Conservation (phyloP, 2,797 vertebrate genomes). For the Lepus oiostolus region DNA sequence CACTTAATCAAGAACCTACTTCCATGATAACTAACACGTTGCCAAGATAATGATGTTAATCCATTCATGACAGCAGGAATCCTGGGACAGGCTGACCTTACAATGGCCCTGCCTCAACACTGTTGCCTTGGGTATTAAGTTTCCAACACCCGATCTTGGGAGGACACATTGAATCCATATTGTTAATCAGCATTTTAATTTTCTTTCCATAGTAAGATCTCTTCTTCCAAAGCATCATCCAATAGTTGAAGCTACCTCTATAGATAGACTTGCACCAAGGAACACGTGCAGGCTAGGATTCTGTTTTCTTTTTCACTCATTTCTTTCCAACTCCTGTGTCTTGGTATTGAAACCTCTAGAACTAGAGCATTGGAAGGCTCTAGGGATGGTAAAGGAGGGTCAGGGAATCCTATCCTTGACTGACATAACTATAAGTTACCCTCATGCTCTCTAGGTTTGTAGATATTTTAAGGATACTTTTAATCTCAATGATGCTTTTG, state of each 20-base stretch:
- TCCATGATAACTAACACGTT: background rate
- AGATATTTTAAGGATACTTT: slow-evolving; percentile 18
- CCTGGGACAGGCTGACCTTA: background rate
- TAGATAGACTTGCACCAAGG: background rate
- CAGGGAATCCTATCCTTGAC: background rate
- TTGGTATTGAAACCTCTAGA: background rate
- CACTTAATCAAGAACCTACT: background rate
- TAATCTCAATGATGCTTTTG: background rate
- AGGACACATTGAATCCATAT: background rate
- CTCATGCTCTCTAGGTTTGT: background rate
- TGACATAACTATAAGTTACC: background rate
- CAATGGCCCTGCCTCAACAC: background rate
- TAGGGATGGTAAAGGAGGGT: background rate
- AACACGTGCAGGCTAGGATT: background rate
- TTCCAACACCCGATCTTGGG: background rate
- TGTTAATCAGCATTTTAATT: background rate
- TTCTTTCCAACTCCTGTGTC: background rate
- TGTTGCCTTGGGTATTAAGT: background rate
- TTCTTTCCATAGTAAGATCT: background rate
- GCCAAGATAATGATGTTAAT: background rate
- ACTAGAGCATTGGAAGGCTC: background rate
- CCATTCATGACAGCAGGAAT: background rate
- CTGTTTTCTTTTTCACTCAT: background rate
- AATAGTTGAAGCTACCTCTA: background rate
- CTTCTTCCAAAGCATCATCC: background rate